Percentiles rank a stretch among this genome's conserved stretches.
Evolutionary conservation across 2,113 vertebrate species (phyloP).

Genomic region (Montifringilla adamsi): DNA sequence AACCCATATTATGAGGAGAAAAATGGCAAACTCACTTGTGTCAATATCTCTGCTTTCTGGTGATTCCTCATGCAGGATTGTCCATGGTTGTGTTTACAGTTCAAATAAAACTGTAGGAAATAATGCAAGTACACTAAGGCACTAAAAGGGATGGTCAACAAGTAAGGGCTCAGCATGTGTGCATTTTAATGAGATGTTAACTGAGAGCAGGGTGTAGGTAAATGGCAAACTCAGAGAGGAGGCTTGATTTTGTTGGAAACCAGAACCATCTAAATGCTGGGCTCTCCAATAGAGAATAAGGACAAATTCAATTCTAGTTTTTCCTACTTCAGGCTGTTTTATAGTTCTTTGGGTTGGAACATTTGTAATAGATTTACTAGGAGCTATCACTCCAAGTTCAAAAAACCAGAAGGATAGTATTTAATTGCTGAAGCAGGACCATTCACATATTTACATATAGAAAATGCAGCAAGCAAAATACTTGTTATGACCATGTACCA

Average conservation of each 20-base stretch:
- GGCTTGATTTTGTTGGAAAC: neutral
- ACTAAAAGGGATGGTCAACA: neutral
- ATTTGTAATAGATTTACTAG: constrained; percentile 12
- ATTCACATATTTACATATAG: neutral
- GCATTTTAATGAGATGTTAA: neutral
- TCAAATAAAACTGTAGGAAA: neutral
- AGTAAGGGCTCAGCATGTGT: neutral
- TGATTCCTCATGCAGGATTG: neutral
- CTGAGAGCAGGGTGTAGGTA: neutral
- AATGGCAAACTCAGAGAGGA: neutral
- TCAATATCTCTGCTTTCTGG: neutral
- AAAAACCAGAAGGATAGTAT: constrained; percentile 5
- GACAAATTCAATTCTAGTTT: neutral
- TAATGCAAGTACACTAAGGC: neutral
- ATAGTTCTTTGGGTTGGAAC: neutral
- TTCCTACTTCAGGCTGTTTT: neutral
- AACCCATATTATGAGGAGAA: neutral
- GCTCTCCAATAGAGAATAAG: neutral
- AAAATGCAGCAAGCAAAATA: constrained; percentile 15
- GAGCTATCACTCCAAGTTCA: constrained; percentile 33
- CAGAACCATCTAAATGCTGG: neutral
- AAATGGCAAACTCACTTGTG: neutral
- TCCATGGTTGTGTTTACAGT: neutral
- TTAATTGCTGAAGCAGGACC: neutral
- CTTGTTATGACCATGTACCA: neutral